A percentile compares a stretch with the other conserved stretches of the same genome.
Evolutionary conservation across 2,797 vertebrate genomes (phyloP).

Genomic region (Allobates femoralis): DNA sequence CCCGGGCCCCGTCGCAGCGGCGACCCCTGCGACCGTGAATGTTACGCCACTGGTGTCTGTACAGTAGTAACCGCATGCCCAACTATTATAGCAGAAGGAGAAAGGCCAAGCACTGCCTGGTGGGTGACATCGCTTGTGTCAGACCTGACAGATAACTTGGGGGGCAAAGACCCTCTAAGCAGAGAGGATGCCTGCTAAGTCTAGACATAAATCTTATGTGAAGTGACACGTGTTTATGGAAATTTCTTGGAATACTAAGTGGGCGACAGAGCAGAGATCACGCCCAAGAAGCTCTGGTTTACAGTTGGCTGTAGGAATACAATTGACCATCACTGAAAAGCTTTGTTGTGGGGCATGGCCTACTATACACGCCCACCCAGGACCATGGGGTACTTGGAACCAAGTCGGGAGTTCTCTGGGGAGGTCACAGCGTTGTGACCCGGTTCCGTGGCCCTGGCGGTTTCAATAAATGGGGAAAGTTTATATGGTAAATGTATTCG

Average conservation of each 20-base stretch:
- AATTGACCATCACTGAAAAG: background rate
- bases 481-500: no score
- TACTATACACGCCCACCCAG: background rate
- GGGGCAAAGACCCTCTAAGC: background rate
- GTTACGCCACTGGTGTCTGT: no score
- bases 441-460: no score
- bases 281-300: background rate
- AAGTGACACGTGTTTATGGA: constrained; percentile 14
- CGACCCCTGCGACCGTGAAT: no score
- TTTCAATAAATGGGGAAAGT: no score
- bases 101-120: background rate
- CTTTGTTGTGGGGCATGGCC: background rate
- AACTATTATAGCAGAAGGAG: background rate
- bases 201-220: background rate
- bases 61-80: constrained; percentile 21
- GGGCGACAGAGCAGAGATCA: background rate
- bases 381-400: no score
- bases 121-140: background rate
- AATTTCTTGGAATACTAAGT: background rate
- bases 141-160: constrained; percentile 46
- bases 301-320: background rate
- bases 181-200: constrained; percentile 19
- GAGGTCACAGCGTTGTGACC: no score
- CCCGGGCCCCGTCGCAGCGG: no score
- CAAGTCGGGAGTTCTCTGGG: no score